These are phyloP conservation scores for Tipula vernalis DNA, from an alignment of 2,888 invertebrate species.

Conservation along the genomic window DNA sequence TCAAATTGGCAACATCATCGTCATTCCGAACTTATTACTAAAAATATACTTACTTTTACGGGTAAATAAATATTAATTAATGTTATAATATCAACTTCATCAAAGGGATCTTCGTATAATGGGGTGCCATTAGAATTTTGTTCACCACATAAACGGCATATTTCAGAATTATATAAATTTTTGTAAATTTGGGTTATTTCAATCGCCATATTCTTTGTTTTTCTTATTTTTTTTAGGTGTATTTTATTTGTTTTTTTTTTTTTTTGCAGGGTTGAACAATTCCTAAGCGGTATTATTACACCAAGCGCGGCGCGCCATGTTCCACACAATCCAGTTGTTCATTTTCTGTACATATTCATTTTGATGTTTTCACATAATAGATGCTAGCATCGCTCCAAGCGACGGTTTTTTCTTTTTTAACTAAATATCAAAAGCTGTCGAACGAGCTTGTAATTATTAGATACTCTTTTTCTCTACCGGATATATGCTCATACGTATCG, in stretches of 20 bases:
- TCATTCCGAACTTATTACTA: not conserved
- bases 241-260: not conserved
- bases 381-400: too few species aligned
- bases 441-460: too few species aligned
- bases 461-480: too few species aligned
- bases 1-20: conserved; percentile 15
- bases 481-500: too few species aligned
- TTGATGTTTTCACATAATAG: too few species aligned
- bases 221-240: not conserved
- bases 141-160: conserved; percentile 66
- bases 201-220: not conserved
- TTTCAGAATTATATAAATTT: conserved; percentile 47
- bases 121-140: conserved; percentile 55
- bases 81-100: conserved; percentile 46
- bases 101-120: conserved; percentile 45
- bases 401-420: too few species aligned
- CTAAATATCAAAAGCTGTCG: too few species aligned
- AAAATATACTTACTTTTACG: conserved; percentile 45
- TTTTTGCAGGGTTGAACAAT: not conserved
- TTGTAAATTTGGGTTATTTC: not conserved
- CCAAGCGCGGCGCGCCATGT: too few species aligned
- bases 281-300: not conserved
- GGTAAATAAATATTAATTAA: conserved; percentile 63
- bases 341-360: too few species aligned
- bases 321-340: too few species aligned